A percentile compares a stretch with the other conserved stretches of the same genome.
Conservation (phyloP, 2,797 vertebrate genomes). For the Tauraco hartlaubi region DNA sequence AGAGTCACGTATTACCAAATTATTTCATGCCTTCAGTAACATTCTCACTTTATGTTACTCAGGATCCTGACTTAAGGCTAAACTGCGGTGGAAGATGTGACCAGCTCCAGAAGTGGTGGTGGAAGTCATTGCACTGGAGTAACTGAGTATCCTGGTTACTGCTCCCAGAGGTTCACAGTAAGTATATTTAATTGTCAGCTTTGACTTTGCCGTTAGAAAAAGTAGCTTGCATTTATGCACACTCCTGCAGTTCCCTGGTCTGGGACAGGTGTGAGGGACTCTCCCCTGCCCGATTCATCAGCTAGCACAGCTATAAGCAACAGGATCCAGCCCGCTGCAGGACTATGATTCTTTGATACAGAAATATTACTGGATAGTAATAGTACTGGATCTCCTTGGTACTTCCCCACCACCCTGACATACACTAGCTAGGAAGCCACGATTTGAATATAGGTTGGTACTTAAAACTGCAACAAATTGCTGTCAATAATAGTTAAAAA, state of each 20-base stretch:
- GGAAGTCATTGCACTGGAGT: not conserved
- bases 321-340: not conserved
- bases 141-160: not conserved
- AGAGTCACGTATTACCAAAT: not conserved
- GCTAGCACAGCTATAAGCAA: not conserved
- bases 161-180: not conserved
- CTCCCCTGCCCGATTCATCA: not conserved
- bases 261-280: not conserved
- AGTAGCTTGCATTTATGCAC: not conserved
- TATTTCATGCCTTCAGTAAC: not conserved
- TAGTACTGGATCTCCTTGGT: not conserved
- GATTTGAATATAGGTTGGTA: not conserved
- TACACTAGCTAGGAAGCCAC: not conserved
- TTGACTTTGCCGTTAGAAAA: not conserved
- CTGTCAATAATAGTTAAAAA: conserved; percentile 11
- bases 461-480: not conserved
- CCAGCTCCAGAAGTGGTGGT: not conserved
- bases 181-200: not conserved
- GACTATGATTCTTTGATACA: not conserved
- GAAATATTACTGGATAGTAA: not conserved
- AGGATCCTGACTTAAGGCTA: not conserved
- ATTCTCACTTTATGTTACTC: not conserved
- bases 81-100: not conserved
- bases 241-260: not conserved
- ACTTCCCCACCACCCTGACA: not conserved